These are phyloP conservation scores for Centropus unirufus DNA, from an alignment of 2,113 vertebrate species.

Conservation along the genomic window DNA sequence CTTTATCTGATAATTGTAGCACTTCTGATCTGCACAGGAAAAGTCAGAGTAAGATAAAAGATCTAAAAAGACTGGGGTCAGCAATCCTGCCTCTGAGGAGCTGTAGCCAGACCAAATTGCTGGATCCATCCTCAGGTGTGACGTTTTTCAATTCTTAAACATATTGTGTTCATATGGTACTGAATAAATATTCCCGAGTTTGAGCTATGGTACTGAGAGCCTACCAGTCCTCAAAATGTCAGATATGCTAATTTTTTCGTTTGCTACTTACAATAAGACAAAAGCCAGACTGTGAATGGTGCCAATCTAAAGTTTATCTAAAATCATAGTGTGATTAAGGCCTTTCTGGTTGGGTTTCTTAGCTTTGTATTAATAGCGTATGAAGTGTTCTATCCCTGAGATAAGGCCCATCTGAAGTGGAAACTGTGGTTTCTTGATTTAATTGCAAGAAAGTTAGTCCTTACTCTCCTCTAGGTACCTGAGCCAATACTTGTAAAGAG, in stretches of 20 bases:
- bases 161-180: not conserved
- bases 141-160: not conserved
- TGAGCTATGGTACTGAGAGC: not conserved
- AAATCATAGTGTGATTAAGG: not conserved
- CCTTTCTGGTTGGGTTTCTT: not conserved
- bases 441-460: not conserved
- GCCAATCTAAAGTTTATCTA: not conserved
- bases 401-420: not conserved
- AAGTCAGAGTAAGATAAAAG: not conserved
- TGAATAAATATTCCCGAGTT: not conserved
- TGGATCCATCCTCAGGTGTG: not conserved
- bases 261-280: not conserved
- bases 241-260: not conserved
- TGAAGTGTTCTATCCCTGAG: not conserved
- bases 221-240: not conserved
- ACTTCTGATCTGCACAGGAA: not conserved
- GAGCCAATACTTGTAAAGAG: not conserved
- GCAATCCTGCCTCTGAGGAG: not conserved
- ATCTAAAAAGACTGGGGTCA: not conserved
- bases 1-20: not conserved
- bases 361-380: not conserved
- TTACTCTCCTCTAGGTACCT: not conserved
- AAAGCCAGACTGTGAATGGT: not conserved
- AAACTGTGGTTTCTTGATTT: slow-evolving; percentile 31
- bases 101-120: not conserved